These are phyloP conservation scores for Lepus americanus DNA, from an alignment of 2,113 vertebrate species.

Conservation along the genomic window DNA sequence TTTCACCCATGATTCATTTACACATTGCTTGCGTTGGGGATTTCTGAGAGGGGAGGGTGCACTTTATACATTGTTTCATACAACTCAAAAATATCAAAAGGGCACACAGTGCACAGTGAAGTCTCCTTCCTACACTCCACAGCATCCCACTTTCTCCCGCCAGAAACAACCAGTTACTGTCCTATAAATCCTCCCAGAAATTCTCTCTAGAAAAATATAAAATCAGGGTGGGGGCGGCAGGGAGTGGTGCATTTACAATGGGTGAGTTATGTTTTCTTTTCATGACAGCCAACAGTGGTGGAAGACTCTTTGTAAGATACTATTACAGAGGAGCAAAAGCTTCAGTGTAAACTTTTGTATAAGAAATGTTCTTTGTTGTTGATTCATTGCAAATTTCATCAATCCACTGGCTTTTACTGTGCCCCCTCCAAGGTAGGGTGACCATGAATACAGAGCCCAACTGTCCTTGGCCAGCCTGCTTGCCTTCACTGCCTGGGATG, in stretches of 20 bases:
- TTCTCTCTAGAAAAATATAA: not conserved
- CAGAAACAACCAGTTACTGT: not conserved
- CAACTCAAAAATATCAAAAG: conserved; percentile 23
- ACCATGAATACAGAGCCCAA: not conserved
- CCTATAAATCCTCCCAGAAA: conserved; percentile 34
- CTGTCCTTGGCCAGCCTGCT: not conserved
- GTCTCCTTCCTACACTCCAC: not conserved
- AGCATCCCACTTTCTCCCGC: not conserved
- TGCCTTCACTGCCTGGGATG: not conserved
- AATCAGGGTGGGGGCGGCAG: no score
- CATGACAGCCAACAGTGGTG: not conserved
- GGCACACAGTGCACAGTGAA: not conserved
- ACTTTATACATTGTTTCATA: conserved; percentile 25
- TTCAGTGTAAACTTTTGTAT: not conserved
- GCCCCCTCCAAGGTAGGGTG: not conserved
- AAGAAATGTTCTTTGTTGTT: not conserved
- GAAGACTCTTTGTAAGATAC: not conserved
- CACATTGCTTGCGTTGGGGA: not conserved
- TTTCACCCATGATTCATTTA: not conserved
- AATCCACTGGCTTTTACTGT: not conserved
- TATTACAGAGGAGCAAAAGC: not conserved
- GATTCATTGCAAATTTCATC: not conserved
- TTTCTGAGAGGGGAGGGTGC: not conserved
- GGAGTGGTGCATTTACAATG: no score
- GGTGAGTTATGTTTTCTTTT: not conserved